A percentile compares a stretch with the other conserved stretches of the same genome.
These are phyloP conservation scores for Trichogramma pretiosum DNA, from an alignment of 1,140 invertebrate genomes.

Conservation along the genomic window DNA sequence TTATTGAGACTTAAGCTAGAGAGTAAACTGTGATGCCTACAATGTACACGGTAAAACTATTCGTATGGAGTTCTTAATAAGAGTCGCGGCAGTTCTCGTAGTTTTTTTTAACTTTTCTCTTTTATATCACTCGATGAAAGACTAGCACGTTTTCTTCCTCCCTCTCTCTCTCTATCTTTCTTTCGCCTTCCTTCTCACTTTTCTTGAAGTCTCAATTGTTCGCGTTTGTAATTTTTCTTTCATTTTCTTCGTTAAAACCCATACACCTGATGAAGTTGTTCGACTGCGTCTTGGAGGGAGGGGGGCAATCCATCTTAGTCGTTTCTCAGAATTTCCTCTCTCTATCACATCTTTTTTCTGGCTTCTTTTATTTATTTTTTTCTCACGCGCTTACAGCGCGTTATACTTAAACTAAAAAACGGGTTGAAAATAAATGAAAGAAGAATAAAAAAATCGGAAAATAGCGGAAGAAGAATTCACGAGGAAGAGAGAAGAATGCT, in stretches of 20 bases:
- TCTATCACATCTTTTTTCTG: neutral
- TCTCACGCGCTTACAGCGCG: neutral
- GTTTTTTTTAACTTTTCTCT: too few relatives aligned
- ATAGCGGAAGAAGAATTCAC: neutral
- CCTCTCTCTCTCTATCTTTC: neutral
- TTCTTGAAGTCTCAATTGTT: neutral
- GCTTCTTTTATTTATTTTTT: neutral
- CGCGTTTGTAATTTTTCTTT: neutral
- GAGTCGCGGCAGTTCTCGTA: too few relatives aligned
- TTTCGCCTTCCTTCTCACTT: neutral
- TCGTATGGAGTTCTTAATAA: too few relatives aligned
- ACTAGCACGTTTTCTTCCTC: neutral
- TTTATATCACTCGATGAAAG: too few relatives aligned
- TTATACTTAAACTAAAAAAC: neutral
- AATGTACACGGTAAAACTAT: too few relatives aligned
- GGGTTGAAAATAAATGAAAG: neutral
- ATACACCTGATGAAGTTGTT: slow-evolving; percentile 2
- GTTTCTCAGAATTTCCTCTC: neutral
- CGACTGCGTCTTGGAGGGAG: too few relatives aligned
- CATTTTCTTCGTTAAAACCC: neutral
- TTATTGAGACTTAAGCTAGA: too few relatives aligned
- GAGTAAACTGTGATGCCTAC: too few relatives aligned
- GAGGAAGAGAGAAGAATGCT: neutral
- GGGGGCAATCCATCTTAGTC: slow-evolving; percentile 11
- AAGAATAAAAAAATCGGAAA: neutral